Evolutionary conservation across 1,140 invertebrate species (phyloP).

Genomic region (Rhizoglyphus robini): DNA sequence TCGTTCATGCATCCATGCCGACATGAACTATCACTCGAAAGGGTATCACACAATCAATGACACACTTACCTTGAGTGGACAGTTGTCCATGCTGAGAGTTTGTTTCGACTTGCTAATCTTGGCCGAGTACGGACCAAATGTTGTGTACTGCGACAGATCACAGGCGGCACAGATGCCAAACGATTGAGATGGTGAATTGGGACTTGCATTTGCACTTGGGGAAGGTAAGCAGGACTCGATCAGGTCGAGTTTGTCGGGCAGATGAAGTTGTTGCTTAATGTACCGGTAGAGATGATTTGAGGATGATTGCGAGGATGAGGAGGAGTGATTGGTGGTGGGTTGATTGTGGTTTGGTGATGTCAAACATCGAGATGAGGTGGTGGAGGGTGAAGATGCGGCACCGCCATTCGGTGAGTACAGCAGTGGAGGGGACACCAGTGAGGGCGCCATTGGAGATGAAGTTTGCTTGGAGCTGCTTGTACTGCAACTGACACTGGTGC

Average conservation of each 20-base stretch:
- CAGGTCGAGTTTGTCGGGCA: neutral
- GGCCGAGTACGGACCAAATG: conserved; percentile 13
- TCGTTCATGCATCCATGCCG: too few species aligned
- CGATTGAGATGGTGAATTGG: neutral
- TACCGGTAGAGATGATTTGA: conserved; percentile 1
- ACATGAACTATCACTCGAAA: too few species aligned
- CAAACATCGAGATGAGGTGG: neutral
- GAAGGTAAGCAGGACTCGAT: neutral
- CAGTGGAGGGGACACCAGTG: neutral
- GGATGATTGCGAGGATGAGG: neutral
- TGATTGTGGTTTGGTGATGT: neutral
- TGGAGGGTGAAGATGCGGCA: neutral
- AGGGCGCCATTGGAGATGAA: neutral
- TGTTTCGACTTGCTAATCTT: conserved; percentile 3
- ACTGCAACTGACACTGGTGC: neutral
- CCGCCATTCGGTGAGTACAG: neutral
- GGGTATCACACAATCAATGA: neutral
- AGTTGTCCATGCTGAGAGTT: neutral
- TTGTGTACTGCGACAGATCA: neutral
- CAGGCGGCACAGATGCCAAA: conserved; percentile 3
- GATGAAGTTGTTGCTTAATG: conserved; percentile 4
- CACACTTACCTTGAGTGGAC: conserved; percentile 6
- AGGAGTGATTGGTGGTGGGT: neutral
- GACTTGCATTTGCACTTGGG: too few species aligned
- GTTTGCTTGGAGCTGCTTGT: neutral